Evolutionary conservation across 2,113 vertebrate species (phyloP).

Genomic region (Tyto alba): DNA sequence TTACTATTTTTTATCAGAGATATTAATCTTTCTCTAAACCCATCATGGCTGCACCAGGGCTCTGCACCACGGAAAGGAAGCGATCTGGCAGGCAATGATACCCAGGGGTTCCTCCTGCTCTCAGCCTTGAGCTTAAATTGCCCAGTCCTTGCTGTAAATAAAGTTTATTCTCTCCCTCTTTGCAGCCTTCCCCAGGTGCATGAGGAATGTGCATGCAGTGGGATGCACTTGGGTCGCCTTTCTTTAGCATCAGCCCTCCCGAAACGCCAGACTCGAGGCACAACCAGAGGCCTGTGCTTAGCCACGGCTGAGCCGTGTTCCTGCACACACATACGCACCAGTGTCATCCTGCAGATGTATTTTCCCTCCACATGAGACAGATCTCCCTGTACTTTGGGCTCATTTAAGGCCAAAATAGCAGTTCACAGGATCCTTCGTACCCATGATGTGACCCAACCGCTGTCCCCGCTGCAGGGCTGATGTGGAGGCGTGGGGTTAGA

Average conservation of each 20-base stretch:
- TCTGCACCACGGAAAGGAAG: neutral
- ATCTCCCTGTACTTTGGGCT: neutral
- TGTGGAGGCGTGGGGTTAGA: neutral
- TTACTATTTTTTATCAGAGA: neutral
- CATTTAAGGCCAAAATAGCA: neutral
- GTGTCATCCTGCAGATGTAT: fast-evolving
- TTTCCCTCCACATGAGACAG: neutral
- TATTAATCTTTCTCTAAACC: neutral
- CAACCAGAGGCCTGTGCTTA: fast-evolving
- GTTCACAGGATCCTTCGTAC: neutral
- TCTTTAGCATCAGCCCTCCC: neutral
- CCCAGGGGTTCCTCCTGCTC: neutral
- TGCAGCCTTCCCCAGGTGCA: neutral
- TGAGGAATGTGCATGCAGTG: neutral
- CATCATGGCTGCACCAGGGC: neutral
- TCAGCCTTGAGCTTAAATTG: neutral
- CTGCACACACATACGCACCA: fast-evolving
- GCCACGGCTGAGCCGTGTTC: fast-evolving
- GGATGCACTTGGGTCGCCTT: neutral
- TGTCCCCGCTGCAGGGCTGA: neutral
- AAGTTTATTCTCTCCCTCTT: neutral
- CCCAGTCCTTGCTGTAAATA: neutral
- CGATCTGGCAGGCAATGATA: neutral
- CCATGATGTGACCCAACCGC: fast-evolving
- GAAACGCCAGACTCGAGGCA: neutral